phyloP scores from a whole-genome alignment of 2,797 vertebrate species.

The Chloroceryle inda region DNA sequence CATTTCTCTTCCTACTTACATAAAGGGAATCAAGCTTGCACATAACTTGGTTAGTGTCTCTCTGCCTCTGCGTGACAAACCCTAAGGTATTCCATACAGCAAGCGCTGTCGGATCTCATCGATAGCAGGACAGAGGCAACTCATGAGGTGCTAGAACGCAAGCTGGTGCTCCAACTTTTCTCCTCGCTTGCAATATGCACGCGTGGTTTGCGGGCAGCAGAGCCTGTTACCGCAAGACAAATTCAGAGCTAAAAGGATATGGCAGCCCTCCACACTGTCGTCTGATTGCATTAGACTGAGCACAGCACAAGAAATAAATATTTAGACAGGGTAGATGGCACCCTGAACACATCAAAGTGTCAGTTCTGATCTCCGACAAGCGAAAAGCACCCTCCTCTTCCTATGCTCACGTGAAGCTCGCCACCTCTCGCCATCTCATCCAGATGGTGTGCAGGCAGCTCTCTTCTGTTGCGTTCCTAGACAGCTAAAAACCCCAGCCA shows the following conservation, averaged over 20 bases:
- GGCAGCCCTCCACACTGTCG: constrained; percentile 78
- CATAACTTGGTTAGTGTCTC: fast-evolving
- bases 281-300: constrained; percentile 82
- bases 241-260: constrained; percentile 77
- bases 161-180: neutral
- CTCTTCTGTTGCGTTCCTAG: constrained; percentile 55
- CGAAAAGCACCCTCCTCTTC: constrained; percentile 65
- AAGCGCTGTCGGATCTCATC: neutral
- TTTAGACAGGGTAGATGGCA: constrained; percentile 84
- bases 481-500: constrained; percentile 53
- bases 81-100: neutral
- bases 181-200: neutral
- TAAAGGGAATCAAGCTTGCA: neutral
- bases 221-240: constrained; percentile 64
- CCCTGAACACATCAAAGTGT: constrained; percentile 78
- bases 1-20: neutral
- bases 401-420: constrained; percentile 30
- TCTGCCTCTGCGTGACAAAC: neutral
- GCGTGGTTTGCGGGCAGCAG: constrained; percentile 39
- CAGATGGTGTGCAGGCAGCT: constrained; percentile 71
- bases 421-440: constrained; percentile 57
- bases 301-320: constrained; percentile 80
- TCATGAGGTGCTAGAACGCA: fast-evolving
- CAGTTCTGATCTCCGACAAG: constrained; percentile 76
- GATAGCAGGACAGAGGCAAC: neutral